phyloP scores from a whole-genome alignment of 2,888 invertebrate species.

The Sesia bembeciformis region DNA sequence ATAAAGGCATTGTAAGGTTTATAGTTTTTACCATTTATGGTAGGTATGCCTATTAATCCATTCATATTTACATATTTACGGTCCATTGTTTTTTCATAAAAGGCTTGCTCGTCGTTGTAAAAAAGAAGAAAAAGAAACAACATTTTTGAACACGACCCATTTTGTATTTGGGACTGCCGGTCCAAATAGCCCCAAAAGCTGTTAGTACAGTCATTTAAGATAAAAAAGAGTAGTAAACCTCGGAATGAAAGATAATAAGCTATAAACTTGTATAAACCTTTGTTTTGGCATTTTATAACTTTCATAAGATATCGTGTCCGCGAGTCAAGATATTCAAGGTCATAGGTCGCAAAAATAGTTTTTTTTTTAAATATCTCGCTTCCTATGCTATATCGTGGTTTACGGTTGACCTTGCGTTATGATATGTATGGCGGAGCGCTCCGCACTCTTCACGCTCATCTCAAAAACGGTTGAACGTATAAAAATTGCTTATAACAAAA shows the following conservation, averaged over 20 bases:
- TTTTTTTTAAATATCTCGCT: not conserved
- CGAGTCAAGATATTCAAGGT: not conserved
- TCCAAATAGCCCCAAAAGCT: too few relatives aligned
- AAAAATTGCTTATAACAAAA: not conserved
- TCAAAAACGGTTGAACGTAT: not conserved
- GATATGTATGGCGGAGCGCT: too few relatives aligned
- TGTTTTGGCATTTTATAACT: not conserved
- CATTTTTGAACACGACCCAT: too few relatives aligned
- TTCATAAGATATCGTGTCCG: too few relatives aligned
- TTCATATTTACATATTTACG: constrained; percentile 3
- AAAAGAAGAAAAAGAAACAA: too few relatives aligned
- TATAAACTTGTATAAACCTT: not conserved
- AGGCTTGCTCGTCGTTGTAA: not conserved
- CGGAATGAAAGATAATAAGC: not conserved
- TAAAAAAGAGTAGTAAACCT: not conserved
- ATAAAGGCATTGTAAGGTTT: constrained; percentile 1
- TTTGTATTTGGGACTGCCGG: not conserved
- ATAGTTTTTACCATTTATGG: constrained; percentile 3
- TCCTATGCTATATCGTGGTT: not conserved
- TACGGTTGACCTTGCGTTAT: too few relatives aligned
- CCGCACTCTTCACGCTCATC: not conserved
- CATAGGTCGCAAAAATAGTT: not conserved
- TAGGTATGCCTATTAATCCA: constrained; percentile 1
- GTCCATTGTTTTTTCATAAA: constrained; percentile 2
- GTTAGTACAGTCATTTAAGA: too few relatives aligned